Evolutionary conservation across 2,113 vertebrate genomes (phyloP), one percentile per base, ranked within the genome.

Genomic region (Cavia aperea): DNA sequence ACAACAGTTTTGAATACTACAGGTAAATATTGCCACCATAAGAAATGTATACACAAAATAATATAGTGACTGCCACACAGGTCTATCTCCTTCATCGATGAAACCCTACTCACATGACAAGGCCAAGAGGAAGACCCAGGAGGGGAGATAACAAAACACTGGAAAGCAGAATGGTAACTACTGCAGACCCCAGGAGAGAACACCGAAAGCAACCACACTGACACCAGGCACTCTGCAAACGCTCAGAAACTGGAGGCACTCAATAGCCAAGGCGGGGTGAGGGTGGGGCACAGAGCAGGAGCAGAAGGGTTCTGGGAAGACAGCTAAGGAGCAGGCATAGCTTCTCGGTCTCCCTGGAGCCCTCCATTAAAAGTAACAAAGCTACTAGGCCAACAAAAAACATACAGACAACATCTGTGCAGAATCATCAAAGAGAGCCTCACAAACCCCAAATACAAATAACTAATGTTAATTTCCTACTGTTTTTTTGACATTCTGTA

Each of bases 1-100:
- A 62, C 90, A 91, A 82, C 9, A 78, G 54, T 65, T 90, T 83
- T 93, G 84, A 95, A 66, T 43, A 88, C 26, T 51, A 23, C n/a
- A 78, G 6, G 72, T 86, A 87, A 87, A 79, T 39, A 90, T 8
- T 82, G n/a, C 19, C 63, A 87, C 7, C 21, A 36, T 2, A 51
- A 24, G 65, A 90, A 86, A 89, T 7, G 54, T 18, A 70, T 9
- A 88, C 24, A 73, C 21, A 54, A 86, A 54, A 66, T 60, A 81
- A 93, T 60, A 62, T 7, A 88, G 65, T 56, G 77, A 89, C 60
- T 73, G 84, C 84, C 16, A 54, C 46, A 6, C 8, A 5, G 11
- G 2, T 29, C 39, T 8, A 60, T 60, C 56, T 60, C 56, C 79
- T 81, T 81, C 54, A 39, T 68, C 90, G 83, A 72, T 81, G 83